Base-by-base conservation (phyloP, 2,888 invertebrate genomes). In the Cerceris rybyensis region DNA sequence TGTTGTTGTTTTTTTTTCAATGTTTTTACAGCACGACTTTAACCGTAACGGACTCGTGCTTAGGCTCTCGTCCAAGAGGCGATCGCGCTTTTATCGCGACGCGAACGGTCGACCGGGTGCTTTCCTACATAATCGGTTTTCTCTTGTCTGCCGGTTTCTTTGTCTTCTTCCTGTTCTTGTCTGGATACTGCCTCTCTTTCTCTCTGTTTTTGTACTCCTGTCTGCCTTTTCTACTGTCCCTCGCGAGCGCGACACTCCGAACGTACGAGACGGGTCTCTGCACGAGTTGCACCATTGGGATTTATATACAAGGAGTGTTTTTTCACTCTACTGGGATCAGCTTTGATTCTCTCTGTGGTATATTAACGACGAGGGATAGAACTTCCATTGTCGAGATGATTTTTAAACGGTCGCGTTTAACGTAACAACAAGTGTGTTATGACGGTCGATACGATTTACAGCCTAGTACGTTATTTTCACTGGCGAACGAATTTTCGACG, bases 21-120 rank as follows among this genome's bases (percentile, higher is more conserved):
- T 11, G 13, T 28, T 7, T 28, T 6, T 57, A 1, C 13, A 13
- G 13, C 28, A 54, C n/a, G 46, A 50, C 39, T 39, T 17, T 57
- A 16, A 14, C 55, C 39, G 28, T 42, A 9, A 16, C 8, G 6
- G 14, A 11, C 46, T 68, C 63, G 63, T 43, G 63, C 43, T 60
- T 28, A 55, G 72, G 72, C 79, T 70, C 77, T 79, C 73, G 77
- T 79, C 77, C 79, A 63, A 17, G 57, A 16, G 66, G 57, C 60
- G 54, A 70, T 66, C 73, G 55, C 52, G 70, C 28, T 28, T 65
- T 58, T 70, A 17, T 66, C 57, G 67, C 71, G 66, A 71, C 65
- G 69, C 75, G 72, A 46, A 70, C 70, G 68, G 46, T 67, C 55
- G 41, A 70, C 41, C 57, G 67, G 73, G 50, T 68, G 50, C 70